Base-by-base conservation (phyloP, 2,888 invertebrate genomes). In the Clistopyga incitator region DNA sequence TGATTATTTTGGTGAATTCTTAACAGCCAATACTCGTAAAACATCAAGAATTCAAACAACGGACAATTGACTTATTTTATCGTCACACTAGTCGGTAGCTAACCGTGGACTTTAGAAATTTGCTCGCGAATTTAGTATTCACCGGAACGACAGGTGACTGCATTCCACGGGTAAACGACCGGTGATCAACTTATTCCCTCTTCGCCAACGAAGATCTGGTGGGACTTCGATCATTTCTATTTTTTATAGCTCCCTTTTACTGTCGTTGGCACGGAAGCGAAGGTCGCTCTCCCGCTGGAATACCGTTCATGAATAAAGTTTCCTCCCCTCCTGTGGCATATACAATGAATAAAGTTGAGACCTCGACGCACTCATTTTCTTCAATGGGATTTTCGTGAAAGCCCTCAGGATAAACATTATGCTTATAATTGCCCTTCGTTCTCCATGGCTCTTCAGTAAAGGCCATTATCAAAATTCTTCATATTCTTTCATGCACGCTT, bases 21-120 rank as follows among this genome's bases (percentile, higher is more conserved):
- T 84, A 84, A 85, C 86, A 86, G 85, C 86, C 86, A 84, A 88
- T 84, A 82, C 76, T 85, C 84, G 85, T 87, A 87, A 87, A 88
- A 88, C 86, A 87, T 85, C 71, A 38, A 75, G 34, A 78, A 70
- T 64, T 59, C 42, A 52, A 54, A 45, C 25, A 34, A 52, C 18
- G 74, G 85, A 87, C 86, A 87, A 89, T 88, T 87, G 86, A 84
- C 84, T 84, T 85, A 86, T 84, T 84, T 72, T 29, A 68, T 52
- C 3, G 61, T 50, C 29, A 45, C 50, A 64, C 20, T 59, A 20
- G 78, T 75, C 56, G 61, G 34, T 82, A 65, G 78, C 61, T 52
- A 76, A 82, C 59, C 75, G 68, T 59, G 34, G 52, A 15, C 52
- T 82, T 65, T 74, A 20, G 71, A 47, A 79, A 50, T 79, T 74